phyloP scores from a whole-genome alignment of 1,140 invertebrate genomes.

The Antheraea pernyi region DNA sequence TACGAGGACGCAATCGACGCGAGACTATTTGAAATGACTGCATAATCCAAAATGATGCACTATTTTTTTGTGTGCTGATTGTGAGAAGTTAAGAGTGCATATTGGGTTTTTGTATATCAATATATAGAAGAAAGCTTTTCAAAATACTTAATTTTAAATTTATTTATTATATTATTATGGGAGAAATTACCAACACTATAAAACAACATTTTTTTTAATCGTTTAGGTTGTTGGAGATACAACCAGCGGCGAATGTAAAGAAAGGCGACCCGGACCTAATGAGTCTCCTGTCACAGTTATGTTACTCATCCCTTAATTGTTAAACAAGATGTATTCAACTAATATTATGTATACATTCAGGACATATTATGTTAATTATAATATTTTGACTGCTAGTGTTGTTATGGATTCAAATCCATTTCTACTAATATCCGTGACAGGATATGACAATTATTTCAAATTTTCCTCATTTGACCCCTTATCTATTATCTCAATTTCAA shows the following conservation, averaged over 20 bases:
- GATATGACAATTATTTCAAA: background rate
- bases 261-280: conserved; percentile 89
- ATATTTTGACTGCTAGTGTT: background rate
- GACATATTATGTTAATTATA: background rate
- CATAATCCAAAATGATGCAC: too few species aligned
- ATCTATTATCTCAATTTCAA: background rate
- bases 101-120: too few species aligned
- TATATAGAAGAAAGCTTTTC: too few species aligned
- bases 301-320: conserved; percentile 80
- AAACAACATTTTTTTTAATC: background rate
- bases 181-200: too few species aligned
- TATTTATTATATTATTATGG: too few species aligned
- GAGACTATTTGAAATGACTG: too few species aligned
- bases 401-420: background rate
- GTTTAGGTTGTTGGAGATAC: conserved; percentile 89
- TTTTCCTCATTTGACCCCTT: background rate
- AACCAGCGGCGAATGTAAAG: conserved; percentile 93
- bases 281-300: conserved; percentile 96
- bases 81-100: too few species aligned
- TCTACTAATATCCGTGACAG: background rate
- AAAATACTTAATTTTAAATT: too few species aligned
- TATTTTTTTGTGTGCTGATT: too few species aligned
- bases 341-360: too few species aligned
- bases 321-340: background rate
- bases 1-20: too few species aligned